Evolutionary conservation across 2,888 invertebrate species (phyloP), one percentile per base, ranked within the genome.

Genomic region (Agrochola lota): DNA sequence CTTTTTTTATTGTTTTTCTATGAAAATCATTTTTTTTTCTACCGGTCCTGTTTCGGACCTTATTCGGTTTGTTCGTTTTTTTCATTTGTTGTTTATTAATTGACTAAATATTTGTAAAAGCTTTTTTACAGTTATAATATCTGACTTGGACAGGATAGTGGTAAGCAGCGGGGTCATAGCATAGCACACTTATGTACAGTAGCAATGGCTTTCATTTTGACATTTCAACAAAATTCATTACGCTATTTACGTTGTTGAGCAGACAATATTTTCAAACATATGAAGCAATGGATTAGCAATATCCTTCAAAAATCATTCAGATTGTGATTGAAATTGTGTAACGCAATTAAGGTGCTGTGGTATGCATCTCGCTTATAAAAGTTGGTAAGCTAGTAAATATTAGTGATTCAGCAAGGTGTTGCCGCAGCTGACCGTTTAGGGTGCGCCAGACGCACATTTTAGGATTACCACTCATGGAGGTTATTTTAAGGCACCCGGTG

Each of bases 401-500:
- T 43, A 40, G 2, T 52, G 75, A 75, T 0, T 75, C 76, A 75
- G 12, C n/a, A n/a, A 52, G 3, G 5, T 40, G 49, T 11, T 7
- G 9, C 17, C 26, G 35, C 12, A 1, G 30, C 20, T 20, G 49
- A 26, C 23, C 11, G 17, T 43, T 40, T 15, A 72, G 40, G 75
- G n/a, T 62, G 40, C 15, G 7, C 52, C 52, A 20, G 52, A 26
- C 26, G n/a, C 23, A 52, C 30, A 70, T 62, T 35, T 30, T 30
- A 35, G 43, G 2, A 30, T 52, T 5, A 6, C 59, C 30, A 43
- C 20, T 43, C 60, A 60, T 55, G 26, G 12, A 77, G 35, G 8
- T 57, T 66, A 66, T 78, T 78, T 78, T 66, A 55, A 77, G 3
- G 15, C 62, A 23, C 15, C 20, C 7, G 17, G 55, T 46, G 30